Evolutionary conservation across 2,797 vertebrate genomes (phyloP).

Genomic region (Mormyrus hasselquistii): DNA sequence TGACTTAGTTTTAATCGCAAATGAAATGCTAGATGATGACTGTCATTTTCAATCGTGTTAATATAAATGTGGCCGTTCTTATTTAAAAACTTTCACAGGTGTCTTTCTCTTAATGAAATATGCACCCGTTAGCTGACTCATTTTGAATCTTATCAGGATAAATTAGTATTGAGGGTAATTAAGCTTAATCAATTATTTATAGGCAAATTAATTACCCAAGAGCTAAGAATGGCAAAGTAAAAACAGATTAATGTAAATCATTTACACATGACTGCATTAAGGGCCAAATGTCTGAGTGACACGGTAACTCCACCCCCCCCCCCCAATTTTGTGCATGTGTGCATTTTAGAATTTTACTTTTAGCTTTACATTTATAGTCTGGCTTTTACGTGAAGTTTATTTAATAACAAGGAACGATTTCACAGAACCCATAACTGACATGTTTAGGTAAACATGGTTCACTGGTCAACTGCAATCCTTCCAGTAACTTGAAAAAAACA

Average conservation of each 20-base stretch:
- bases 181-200: background rate
- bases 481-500: background rate
- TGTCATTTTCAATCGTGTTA: slow-evolving; percentile 4
- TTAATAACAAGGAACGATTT: background rate
- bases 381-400: background rate
- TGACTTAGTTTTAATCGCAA: background rate
- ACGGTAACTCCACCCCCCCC: background rate
- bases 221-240: background rate
- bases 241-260: slow-evolving; percentile 7
- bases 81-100: slow-evolving; percentile 4
- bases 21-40: background rate
- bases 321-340: background rate
- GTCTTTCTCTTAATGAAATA: slow-evolving; percentile 4
- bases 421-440: background rate
- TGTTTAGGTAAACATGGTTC: background rate
- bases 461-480: background rate
- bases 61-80: background rate
- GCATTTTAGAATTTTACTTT: background rate
- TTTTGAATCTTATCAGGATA: background rate
- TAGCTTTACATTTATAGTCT: background rate
- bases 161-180: background rate
- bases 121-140: background rate
- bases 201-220: background rate
- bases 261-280: background rate
- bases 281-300: background rate